Evolutionary conservation across 2,888 invertebrate species (phyloP).

Genomic region (Hydroisotoma schaefferi): DNA sequence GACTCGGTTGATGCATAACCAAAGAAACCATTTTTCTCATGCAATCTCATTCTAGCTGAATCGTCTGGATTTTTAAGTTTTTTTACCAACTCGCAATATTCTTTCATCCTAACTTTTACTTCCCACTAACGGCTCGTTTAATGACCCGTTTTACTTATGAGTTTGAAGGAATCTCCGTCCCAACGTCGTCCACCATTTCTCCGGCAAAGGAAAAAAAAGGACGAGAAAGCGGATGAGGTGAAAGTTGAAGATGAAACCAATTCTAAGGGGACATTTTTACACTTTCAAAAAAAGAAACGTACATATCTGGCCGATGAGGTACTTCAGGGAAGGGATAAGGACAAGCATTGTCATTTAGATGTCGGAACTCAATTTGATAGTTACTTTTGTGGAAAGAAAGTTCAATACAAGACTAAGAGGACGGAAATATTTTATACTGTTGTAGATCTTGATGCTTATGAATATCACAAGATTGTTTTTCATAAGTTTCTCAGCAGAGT

Average conservation of each 20-base stretch:
- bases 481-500: conserved; percentile 43
- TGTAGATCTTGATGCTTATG: conserved; percentile 44
- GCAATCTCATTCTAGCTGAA: no score
- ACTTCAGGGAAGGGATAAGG: conserved; percentile 11
- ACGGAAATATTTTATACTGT: conserved; percentile 41
- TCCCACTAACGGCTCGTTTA: no score
- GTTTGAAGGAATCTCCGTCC: no score
- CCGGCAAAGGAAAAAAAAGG: no score
- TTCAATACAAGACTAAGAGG: conserved; percentile 14
- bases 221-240: background rate
- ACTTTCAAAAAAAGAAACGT: conserved; percentile 14
- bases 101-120: no score
- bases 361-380: conserved; percentile 40
- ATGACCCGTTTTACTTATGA: no score
- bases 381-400: conserved; percentile 28
- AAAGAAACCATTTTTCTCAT: no score
- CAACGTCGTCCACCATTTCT: no score
- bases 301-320: conserved; percentile 18
- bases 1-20: no score
- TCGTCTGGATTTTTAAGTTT: no score
- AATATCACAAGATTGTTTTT: conserved; percentile 46
- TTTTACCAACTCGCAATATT: no score
- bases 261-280: conserved; percentile 9
- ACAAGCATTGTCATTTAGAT: conserved; percentile 30
- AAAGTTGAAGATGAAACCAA: background rate